phyloP scores from a whole-genome alignment of 2,797 vertebrate species.

The Garrulus glandarius region DNA sequence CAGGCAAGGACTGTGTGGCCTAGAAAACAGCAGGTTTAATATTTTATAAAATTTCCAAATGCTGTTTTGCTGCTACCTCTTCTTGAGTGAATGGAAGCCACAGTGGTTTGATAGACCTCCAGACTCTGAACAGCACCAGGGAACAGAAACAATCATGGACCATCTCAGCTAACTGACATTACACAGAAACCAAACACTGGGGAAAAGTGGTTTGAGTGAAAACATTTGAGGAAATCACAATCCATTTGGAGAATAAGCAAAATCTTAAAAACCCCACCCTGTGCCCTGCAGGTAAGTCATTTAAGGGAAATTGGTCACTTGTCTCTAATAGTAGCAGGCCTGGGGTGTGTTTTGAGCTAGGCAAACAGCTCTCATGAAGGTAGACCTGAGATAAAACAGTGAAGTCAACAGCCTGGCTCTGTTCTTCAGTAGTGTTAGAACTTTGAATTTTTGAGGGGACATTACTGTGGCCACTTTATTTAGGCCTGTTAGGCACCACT shows the following conservation, averaged over 20 bases:
- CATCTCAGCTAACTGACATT: neutral
- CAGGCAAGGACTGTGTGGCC: conserved; percentile 65
- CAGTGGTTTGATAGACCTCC: neutral
- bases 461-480: neutral
- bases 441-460: neutral
- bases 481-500: neutral
- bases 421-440: neutral
- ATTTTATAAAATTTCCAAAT: conserved; percentile 67
- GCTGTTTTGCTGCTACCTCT: conserved; percentile 49
- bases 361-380: neutral
- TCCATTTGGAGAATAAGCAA: neutral
- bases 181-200: neutral
- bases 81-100: neutral
- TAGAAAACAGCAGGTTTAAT: conserved; percentile 68
- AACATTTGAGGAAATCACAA: conserved; percentile 10
- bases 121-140: neutral
- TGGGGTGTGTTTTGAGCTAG: neutral
- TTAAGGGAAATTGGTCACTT: neutral
- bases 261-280: neutral
- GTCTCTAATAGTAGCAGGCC: neutral
- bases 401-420: neutral
- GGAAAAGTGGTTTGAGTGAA: neutral
- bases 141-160: neutral
- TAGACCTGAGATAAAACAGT: neutral
- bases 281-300: neutral